Evolutionary conservation across 2,888 invertebrate species (phyloP).

Genomic region (Mimachlamys varia): DNA sequence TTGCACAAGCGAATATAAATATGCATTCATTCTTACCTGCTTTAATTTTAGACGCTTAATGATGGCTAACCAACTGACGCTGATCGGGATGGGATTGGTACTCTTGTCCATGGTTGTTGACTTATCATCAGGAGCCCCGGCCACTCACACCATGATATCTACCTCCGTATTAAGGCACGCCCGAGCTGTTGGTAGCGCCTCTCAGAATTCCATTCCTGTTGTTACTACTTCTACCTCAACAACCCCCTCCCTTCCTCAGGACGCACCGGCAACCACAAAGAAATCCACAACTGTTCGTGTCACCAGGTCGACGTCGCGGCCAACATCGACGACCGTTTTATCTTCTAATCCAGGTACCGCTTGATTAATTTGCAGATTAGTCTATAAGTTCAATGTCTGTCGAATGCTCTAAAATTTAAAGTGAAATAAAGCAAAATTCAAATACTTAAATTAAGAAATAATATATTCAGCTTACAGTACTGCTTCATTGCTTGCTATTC

Average conservation of each 20-base stretch:
- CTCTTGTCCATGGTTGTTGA: background rate
- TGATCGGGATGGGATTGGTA: background rate
- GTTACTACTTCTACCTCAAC: background rate
- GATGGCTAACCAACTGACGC: background rate
- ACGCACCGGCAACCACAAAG: background rate
- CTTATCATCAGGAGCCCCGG: background rate
- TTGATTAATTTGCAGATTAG: too few species aligned
- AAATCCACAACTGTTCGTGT: background rate
- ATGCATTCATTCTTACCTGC: background rate
- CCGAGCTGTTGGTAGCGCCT: background rate
- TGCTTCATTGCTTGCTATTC: too few species aligned
- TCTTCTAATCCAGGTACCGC: background rate
- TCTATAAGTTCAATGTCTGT: too few species aligned
- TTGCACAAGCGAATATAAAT: background rate
- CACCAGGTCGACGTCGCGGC: background rate
- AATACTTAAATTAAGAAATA: too few species aligned
- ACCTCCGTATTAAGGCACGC: background rate
- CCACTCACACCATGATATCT: background rate
- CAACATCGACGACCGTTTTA: background rate
- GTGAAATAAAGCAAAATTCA: too few species aligned
- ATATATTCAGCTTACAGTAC: too few species aligned
- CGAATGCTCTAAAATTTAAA: too few species aligned
- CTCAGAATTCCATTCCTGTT: conserved; percentile 15
- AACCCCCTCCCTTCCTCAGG: background rate
- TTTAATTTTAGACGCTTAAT: background rate